A percentile compares a stretch with the other conserved stretches of the same genome.
phyloP scores from a whole-genome alignment of 2,888 invertebrate species.

The Frankliniella intonsa region DNA sequence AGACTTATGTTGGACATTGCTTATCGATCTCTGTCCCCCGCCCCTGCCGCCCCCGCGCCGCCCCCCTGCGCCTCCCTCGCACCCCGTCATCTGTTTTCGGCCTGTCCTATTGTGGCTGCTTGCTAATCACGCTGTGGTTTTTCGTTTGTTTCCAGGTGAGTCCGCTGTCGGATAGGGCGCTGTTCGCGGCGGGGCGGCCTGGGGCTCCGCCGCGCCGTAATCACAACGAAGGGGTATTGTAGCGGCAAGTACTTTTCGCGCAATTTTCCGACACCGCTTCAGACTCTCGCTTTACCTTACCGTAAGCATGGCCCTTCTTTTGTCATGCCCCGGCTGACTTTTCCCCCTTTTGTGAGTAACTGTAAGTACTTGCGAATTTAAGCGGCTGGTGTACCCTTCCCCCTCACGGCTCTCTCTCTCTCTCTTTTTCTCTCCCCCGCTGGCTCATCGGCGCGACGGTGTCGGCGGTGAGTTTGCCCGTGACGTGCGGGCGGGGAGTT shows the following conservation, averaged over 20 bases:
- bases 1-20: constrained; percentile 24
- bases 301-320: not conserved
- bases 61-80: not conserved
- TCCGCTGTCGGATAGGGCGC: not conserved
- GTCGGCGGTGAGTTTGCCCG: not conserved
- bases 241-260: too few relatives aligned
- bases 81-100: not conserved
- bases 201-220: not conserved
- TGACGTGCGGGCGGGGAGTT: not conserved
- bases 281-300: too few relatives aligned
- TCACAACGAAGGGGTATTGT: too few relatives aligned
- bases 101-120: not conserved
- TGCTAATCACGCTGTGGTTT: not conserved
- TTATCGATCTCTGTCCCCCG: constrained; percentile 2
- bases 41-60: not conserved
- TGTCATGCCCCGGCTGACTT: not conserved
- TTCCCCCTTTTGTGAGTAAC: too few relatives aligned
- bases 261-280: too few relatives aligned
- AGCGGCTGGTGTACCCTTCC: not conserved
- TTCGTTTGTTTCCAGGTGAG: not conserved
- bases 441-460: not conserved
- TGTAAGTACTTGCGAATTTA: too few relatives aligned
- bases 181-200: not conserved
- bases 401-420: not conserved
- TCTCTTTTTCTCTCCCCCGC: not conserved